phyloP scores from a whole-genome alignment of 2,888 invertebrate species.

The Ormyrus rosae region DNA sequence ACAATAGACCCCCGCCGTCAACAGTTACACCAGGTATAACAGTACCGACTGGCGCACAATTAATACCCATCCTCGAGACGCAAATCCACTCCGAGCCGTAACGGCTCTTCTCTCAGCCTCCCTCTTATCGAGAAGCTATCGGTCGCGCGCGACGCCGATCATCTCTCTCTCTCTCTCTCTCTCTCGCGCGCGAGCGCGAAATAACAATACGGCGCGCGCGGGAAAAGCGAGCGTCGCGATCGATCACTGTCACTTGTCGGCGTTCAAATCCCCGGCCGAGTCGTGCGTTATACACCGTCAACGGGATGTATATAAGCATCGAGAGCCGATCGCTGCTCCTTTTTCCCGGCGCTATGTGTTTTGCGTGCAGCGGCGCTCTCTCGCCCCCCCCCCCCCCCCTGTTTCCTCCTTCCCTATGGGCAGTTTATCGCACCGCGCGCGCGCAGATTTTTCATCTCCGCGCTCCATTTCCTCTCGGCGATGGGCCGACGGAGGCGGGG shows the following conservation, averaged over 20 bases:
- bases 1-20: too few relatives aligned
- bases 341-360: neutral
- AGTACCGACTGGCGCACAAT: too few relatives aligned
- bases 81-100: too few relatives aligned
- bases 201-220: slow-evolving; percentile 24
- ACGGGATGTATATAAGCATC: neutral
- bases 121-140: too few relatives aligned
- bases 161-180: too few relatives aligned
- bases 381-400: too few relatives aligned
- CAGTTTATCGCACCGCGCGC: slow-evolving; percentile 10
- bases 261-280: slow-evolving; percentile 45
- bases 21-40: too few relatives aligned
- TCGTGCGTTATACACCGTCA: neutral
- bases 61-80: too few relatives aligned
- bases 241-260: slow-evolving; percentile 41
- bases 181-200: neutral
- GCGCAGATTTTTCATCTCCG: neutral
- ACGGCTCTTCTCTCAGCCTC: too few relatives aligned
- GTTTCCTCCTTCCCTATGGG: neutral
- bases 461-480: too few relatives aligned
- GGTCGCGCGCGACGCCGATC: too few relatives aligned
- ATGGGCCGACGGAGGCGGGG: too few relatives aligned
- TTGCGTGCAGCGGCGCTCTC: neutral
- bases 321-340: slow-evolving; percentile 1
- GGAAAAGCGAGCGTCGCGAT: slow-evolving; percentile 34